A percentile compares a stretch with the other conserved stretches of the same genome.
phyloP scores from a whole-genome alignment of 2,888 invertebrate species.

The Erebia epiphron region DNA sequence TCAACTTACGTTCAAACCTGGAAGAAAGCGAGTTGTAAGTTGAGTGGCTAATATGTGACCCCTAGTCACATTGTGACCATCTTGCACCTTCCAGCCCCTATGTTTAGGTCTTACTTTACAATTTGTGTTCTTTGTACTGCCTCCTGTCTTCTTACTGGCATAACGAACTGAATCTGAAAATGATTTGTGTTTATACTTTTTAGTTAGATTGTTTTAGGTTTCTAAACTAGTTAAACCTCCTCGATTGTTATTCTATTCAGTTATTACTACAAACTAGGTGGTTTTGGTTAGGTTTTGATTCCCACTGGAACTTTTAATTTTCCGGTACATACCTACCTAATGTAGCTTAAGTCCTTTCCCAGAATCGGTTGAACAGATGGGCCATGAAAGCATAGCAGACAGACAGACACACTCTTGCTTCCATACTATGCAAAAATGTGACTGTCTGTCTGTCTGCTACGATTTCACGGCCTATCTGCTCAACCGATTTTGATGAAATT shows the following conservation, averaged over 20 bases:
- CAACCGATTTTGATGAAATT: too few relatives aligned
- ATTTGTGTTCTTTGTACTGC: conserved; percentile 87
- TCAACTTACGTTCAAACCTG: conserved; percentile 61
- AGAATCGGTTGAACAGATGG: too few relatives aligned
- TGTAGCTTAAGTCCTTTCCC: too few relatives aligned
- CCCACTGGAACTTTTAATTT: too few relatives aligned
- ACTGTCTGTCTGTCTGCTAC: too few relatives aligned
- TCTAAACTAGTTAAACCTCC: not conserved
- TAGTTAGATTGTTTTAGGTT: not conserved
- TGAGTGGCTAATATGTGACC: conserved; percentile 89
- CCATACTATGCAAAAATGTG: too few relatives aligned
- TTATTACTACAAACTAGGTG: not conserved
- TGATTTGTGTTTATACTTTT: not conserved
- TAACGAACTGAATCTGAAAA: conserved; percentile 75
- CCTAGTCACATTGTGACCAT: conserved; percentile 85
- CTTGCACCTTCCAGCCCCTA: conserved; percentile 90
- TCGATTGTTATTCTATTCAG: not conserved
- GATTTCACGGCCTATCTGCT: too few relatives aligned
- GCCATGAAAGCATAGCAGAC: too few relatives aligned
- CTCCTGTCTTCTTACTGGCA: conserved; percentile 89
- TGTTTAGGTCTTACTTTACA: conserved; percentile 88
- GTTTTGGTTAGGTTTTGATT: too few relatives aligned
- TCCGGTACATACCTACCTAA: too few relatives aligned
- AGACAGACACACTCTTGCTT: too few relatives aligned
- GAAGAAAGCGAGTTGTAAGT: conserved; percentile 87